Percentiles rank a stretch among this genome's conserved stretches.
phyloP scores from a whole-genome alignment of 2,888 invertebrate species.

The Dryomyza anilis region DNA sequence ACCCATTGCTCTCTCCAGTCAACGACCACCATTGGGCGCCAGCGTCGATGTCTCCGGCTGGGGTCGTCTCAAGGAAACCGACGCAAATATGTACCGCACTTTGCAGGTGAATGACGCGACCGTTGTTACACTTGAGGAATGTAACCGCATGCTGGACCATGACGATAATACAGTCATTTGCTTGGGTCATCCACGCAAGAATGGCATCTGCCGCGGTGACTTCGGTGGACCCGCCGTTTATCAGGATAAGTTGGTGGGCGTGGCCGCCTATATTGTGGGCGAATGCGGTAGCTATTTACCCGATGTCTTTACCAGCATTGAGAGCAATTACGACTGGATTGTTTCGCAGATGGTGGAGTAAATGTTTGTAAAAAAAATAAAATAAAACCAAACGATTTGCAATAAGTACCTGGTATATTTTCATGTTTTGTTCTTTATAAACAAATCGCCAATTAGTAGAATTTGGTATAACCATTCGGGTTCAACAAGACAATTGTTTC shows the following conservation, averaged over 20 bases:
- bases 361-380: no score
- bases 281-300: conserved; percentile 47
- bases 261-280: conserved; percentile 47
- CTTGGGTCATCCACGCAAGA: conserved; percentile 45
- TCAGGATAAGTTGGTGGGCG: conserved; percentile 46
- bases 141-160: background rate
- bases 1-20: conserved; percentile 39
- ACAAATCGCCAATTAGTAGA: no score
- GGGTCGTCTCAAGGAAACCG: conserved; percentile 40
- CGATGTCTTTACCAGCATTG: conserved; percentile 55
- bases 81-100: conserved; percentile 36
- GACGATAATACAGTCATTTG: conserved; percentile 47
- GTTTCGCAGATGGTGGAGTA: background rate
- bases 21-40: conserved; percentile 36
- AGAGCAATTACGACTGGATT: conserved; percentile 47
- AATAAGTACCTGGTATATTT: no score
- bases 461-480: no score
- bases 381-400: no score
- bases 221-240: conserved; percentile 52
- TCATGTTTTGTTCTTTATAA: no score
- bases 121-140: conserved; percentile 30
- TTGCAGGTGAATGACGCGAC: conserved; percentile 34
- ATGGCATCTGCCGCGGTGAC: conserved; percentile 53
- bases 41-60: conserved; percentile 50
- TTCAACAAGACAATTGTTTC: no score